phyloP scores from a whole-genome alignment of 2,888 invertebrate genomes.

The Melanchra persicariae region DNA sequence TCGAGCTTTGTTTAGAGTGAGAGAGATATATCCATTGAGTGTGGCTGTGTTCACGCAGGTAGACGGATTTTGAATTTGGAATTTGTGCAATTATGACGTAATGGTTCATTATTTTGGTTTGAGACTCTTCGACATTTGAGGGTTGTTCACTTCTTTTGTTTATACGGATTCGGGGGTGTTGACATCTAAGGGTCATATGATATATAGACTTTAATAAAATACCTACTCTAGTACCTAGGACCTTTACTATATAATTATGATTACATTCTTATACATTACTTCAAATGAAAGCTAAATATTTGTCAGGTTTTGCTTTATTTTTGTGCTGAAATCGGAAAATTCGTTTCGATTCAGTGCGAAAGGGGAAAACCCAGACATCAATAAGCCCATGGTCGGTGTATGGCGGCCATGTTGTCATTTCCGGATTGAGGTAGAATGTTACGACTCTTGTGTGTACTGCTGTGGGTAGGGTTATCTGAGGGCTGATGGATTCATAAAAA shows the following conservation, averaged over 20 bases:
- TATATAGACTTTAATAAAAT: neutral
- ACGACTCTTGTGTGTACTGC: slow-evolving; percentile 16
- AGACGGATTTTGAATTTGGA: slow-evolving; percentile 47
- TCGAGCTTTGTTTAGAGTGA: slow-evolving; percentile 70
- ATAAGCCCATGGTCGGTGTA: slow-evolving; percentile 37
- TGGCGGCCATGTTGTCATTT: slow-evolving; percentile 54
- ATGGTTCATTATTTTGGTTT: slow-evolving; percentile 8
- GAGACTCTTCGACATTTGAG: neutral
- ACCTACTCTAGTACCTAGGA: neutral
- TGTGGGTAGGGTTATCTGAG: neutral
- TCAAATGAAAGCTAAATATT: no score
- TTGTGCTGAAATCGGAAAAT: neutral
- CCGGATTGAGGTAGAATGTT: slow-evolving; percentile 29
- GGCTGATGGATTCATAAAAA: neutral
- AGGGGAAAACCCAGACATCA: slow-evolving; percentile 39
- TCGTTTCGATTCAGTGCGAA: neutral
- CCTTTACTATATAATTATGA: no score
- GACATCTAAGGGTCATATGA: neutral
- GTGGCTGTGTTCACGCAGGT: slow-evolving; percentile 24
- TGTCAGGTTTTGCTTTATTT: no score
- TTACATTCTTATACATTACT: no score
- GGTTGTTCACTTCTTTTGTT: slow-evolving; percentile 6
- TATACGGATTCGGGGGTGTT: neutral
- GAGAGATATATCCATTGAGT: slow-evolving; percentile 63
- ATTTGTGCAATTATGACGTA: slow-evolving; percentile 50